A percentile compares a stretch with the other conserved stretches of the same genome.
phyloP scores from a whole-genome alignment of 1,140 invertebrate genomes.

The Heliconius eleuchia region DNA sequence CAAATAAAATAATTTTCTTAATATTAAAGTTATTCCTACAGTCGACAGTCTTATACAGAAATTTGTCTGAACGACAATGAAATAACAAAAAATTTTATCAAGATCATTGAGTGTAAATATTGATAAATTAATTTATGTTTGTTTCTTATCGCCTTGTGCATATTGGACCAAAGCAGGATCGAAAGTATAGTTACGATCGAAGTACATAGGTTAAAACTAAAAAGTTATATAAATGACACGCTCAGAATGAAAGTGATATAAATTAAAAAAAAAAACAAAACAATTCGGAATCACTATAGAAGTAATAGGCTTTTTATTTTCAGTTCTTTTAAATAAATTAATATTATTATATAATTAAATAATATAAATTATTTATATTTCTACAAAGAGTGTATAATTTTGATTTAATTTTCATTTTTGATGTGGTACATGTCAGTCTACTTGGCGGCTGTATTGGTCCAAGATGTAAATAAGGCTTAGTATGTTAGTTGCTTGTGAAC shows the following conservation, averaged over 20 bases:
- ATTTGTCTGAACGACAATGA: background rate
- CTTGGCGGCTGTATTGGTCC: background rate
- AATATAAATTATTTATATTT: no score
- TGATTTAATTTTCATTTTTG: background rate
- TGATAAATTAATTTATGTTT: constrained; percentile 10
- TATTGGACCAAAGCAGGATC: background rate
- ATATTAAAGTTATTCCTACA: background rate
- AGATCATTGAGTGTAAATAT: constrained; percentile 2
- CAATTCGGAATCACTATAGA: no score
- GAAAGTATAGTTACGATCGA: no score
- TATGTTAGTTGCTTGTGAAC: constrained; percentile 1
- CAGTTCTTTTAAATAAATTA: no score
- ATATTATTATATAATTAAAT: no score
- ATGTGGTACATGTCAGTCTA: background rate
- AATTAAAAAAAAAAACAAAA: no score
- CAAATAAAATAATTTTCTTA: background rate
- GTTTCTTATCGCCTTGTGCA: background rate
- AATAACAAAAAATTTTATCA: background rate
- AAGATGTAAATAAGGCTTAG: background rate
- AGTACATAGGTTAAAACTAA: no score
- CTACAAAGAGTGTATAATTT: no score
- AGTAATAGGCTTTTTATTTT: no score
- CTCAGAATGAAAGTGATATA: no score
- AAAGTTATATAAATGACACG: no score
- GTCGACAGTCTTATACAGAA: background rate